These are phyloP conservation scores for Pygmarrhopalites habei DNA, from an alignment of 1,140 invertebrate genomes.

Conservation along the genomic window DNA sequence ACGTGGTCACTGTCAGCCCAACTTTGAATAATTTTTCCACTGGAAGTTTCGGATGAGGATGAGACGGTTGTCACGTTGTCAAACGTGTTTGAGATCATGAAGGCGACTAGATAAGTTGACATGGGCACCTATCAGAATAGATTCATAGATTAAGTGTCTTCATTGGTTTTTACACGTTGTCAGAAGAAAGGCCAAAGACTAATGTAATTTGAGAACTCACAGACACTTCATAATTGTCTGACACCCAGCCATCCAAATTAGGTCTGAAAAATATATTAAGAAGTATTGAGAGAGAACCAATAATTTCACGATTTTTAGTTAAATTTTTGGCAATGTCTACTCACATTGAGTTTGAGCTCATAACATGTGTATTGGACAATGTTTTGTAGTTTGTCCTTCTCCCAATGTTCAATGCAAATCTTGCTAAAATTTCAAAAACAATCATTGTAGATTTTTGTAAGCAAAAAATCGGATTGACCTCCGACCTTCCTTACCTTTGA, in stretches of 20 bases:
- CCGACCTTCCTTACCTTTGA: too few relatives aligned
- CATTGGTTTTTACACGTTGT: too few relatives aligned
- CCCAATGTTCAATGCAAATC: conserved; percentile 52
- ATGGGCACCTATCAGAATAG: too few relatives aligned
- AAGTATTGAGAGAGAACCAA: background rate
- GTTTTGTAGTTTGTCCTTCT: conserved; percentile 38
- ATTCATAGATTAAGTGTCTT: too few relatives aligned
- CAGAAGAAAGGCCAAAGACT: too few relatives aligned
- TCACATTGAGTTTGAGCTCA: conserved; percentile 5
- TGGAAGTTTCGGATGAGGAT: background rate
- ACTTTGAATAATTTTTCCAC: background rate
- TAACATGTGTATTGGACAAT: conserved; percentile 47
- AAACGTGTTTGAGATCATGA: conserved; percentile 51
- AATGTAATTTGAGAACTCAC: too few relatives aligned
- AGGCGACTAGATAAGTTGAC: conserved; percentile 54
- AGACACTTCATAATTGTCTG: background rate
- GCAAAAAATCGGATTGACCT: too few relatives aligned
- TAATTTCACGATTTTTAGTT: background rate
- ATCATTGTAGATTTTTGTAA: too few relatives aligned
- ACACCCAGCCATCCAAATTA: background rate
- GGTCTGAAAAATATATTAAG: background rate
- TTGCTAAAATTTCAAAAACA: conserved; percentile 41
- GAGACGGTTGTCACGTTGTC: conserved; percentile 45
- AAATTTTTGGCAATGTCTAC: background rate
- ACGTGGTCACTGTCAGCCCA: background rate